Percentiles rank a stretch among this genome's conserved stretches.
Conservation (phyloP, 2,797 vertebrate genomes). For the Echeneis naucrates region DNA sequence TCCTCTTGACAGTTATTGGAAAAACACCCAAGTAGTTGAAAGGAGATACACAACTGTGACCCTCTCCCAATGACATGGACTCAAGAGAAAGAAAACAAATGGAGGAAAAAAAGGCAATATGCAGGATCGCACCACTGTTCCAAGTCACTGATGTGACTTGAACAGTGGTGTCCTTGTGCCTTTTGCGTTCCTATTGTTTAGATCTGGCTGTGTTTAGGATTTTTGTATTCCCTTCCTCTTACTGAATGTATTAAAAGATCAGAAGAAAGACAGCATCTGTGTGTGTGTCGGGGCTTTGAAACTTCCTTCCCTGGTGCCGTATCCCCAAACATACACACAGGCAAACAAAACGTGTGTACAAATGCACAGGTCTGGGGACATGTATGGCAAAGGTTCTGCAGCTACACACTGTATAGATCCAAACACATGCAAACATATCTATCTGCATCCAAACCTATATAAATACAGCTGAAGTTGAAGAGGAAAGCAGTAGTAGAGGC, state of each 20-base stretch:
- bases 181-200: slow-evolving; percentile 15
- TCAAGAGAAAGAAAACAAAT: not conserved
- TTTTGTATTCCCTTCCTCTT: slow-evolving; percentile 52
- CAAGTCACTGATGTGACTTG: no score
- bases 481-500: not conserved
- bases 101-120: slow-evolving; percentile 6
- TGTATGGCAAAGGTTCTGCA: not conserved
- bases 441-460: not conserved
- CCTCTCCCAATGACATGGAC: slow-evolving; percentile 28
- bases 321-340: slow-evolving; percentile 3
- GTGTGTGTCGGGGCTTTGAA: slow-evolving; percentile 52
- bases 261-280: slow-evolving; percentile 46
- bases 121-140: slow-evolving; percentile 31
- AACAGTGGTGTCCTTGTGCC: no score
- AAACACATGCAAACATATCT: not conserved
- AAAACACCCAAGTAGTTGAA: slow-evolving; percentile 45
- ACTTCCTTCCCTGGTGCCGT: slow-evolving; percentile 33
- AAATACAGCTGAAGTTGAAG: slow-evolving; percentile 33
- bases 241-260: slow-evolving; percentile 54
- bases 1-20: slow-evolving; percentile 37
- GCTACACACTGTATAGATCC: not conserved
- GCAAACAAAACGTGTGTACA: not conserved
- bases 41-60: slow-evolving; percentile 28
- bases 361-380: slow-evolving; percentile 31
- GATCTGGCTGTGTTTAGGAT: slow-evolving; percentile 1